Conservation (phyloP, 2,797 vertebrate species). For the Lateolabrax maculatus region DNA sequence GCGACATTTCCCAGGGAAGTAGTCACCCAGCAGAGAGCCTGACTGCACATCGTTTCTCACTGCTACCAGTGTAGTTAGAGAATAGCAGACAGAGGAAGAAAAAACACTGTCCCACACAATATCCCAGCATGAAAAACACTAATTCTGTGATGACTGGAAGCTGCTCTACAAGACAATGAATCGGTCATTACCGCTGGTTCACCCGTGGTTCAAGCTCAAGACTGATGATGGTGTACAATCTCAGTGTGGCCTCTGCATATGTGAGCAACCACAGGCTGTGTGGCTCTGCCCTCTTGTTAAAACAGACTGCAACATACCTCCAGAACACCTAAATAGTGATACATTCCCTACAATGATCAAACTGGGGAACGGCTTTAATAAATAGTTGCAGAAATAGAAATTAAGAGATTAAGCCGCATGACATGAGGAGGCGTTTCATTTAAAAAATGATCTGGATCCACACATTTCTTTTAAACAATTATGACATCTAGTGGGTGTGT, state of each 20-base stretch:
- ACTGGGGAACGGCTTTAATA: not conserved
- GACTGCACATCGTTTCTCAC: slow-evolving; percentile 55
- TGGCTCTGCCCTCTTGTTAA: slow-evolving; percentile 24
- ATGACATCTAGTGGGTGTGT: not conserved
- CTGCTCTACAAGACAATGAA: slow-evolving; percentile 42
- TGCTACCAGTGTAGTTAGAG: slow-evolving; percentile 36
- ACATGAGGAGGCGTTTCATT: not conserved
- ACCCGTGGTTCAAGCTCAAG: slow-evolving; percentile 34
- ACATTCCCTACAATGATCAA: slow-evolving; percentile 19
- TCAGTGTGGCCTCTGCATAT: slow-evolving; percentile 21
- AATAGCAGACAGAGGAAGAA: slow-evolving; percentile 15
- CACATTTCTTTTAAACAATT: not conserved
- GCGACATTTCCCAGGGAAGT: slow-evolving; percentile 57
- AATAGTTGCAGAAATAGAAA: not conserved
- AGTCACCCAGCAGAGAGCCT: slow-evolving; percentile 55
- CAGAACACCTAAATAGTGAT: slow-evolving; percentile 29
- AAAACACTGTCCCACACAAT: slow-evolving; percentile 18
- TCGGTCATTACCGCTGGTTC: slow-evolving; percentile 54
- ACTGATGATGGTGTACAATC: slow-evolving; percentile 34
- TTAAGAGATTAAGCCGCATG: not conserved
- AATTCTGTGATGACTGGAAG: slow-evolving; percentile 35
- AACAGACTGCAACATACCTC: slow-evolving; percentile 20
- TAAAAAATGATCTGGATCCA: slow-evolving; percentile 15
- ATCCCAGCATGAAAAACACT: slow-evolving; percentile 52
- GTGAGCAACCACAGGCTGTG: slow-evolving; percentile 23